phyloP scores from a whole-genome alignment of 2,113 vertebrate genomes.

The Gymnogyps californianus region DNA sequence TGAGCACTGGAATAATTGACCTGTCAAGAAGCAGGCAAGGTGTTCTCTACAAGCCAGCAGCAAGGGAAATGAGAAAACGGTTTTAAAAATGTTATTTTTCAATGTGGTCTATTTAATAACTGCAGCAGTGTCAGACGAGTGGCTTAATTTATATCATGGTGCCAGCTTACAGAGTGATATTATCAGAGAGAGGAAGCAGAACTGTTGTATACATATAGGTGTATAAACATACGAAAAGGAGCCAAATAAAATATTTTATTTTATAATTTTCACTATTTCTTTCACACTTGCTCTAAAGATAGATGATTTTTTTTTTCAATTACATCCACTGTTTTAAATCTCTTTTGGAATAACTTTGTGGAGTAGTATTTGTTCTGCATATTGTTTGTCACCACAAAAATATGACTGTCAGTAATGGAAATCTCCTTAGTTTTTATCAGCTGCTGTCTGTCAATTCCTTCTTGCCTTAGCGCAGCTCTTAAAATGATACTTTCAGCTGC shows the following conservation, averaged over 20 bases:
- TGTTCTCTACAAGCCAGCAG: slow-evolving; percentile 70
- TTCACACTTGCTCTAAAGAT: neutral
- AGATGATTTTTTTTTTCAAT: neutral
- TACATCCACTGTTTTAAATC: neutral
- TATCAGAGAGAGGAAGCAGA: neutral
- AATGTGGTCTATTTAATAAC: slow-evolving; percentile 67
- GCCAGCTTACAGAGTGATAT: slow-evolving; percentile 15
- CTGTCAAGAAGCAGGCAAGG: slow-evolving; percentile 83
- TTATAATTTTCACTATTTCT: neutral
- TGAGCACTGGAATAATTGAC: slow-evolving; percentile 86
- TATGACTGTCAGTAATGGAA: neutral
- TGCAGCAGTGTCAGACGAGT: slow-evolving; percentile 44
- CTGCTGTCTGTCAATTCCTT: neutral
- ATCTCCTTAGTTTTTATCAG: neutral
- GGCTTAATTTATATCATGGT: slow-evolving; percentile 54
- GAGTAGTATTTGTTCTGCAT: neutral
- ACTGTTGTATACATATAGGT: neutral
- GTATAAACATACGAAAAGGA: neutral
- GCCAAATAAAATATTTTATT: neutral
- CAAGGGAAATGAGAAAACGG: slow-evolving; percentile 81
- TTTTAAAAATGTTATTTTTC: slow-evolving; percentile 80
- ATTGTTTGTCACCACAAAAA: neutral
- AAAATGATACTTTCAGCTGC: neutral
- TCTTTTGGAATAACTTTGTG: neutral
- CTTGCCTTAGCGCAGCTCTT: neutral